Conservation (phyloP, 2,113 vertebrate species). For the Emydocephalus ijimae region DNA sequence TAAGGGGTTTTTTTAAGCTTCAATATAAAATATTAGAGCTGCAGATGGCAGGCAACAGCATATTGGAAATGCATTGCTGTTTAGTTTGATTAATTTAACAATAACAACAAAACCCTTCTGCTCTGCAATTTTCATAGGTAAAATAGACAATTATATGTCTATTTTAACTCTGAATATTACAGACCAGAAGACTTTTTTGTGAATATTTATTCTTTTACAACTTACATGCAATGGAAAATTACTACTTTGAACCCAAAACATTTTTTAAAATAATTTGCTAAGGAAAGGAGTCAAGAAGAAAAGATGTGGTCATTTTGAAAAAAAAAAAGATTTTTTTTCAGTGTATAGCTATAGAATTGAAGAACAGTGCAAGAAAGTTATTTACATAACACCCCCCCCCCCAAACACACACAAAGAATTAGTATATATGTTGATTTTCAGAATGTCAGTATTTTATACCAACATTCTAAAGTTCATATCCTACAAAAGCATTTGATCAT, state of each 20-base stretch:
- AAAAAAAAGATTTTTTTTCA: neutral
- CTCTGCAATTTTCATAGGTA: constrained; percentile 12
- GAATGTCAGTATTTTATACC: neutral
- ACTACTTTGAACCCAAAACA: neutral
- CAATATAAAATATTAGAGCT: constrained; percentile 28
- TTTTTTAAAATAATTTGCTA: neutral
- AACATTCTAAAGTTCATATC: neutral
- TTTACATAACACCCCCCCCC: neutral
- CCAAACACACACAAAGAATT: neutral
- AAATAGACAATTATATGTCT: constrained; percentile 16
- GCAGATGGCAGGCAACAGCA: constrained; percentile 27
- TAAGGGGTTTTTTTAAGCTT: constrained; percentile 33
- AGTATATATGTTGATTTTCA: neutral
- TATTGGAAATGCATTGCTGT: neutral
- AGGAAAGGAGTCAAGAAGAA: neutral
- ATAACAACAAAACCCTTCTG: neutral
- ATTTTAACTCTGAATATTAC: neutral
- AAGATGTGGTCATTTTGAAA: neutral
- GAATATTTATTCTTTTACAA: neutral
- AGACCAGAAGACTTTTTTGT: neutral
- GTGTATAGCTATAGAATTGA: neutral
- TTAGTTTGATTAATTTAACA: constrained; percentile 25
- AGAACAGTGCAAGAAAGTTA: neutral
- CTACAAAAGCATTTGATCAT: neutral
- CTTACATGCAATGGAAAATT: neutral